Base-by-base conservation (phyloP, 1,140 invertebrate genomes). In the Harpegnathos saltator region DNA sequence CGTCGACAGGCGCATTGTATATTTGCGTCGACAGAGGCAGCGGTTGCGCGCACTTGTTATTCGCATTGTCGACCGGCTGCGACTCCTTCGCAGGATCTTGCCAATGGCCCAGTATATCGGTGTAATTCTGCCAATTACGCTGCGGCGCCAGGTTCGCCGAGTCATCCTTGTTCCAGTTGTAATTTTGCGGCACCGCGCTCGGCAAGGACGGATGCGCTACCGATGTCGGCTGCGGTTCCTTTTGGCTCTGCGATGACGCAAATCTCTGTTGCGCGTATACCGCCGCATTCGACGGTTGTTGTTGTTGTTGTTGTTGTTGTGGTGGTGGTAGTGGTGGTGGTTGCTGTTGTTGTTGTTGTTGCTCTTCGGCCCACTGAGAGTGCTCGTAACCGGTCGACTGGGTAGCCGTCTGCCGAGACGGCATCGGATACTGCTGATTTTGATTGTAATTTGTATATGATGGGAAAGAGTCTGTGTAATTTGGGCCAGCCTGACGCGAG, bases 61-160 rank as follows among this genome's bases (percentile, higher is more conserved):
- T 33, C 50, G 50, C 75, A 66, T 86, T 83, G 26, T 84, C 77
- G 14, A 83, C 68, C 56, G 58, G 75, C 17, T 88, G 72, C 19
- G 66, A 26, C n/a, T 91, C 89, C 4, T 91, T 89, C 9, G 66
- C 75, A 0, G 19, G 71, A 59, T 93, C 90, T 11, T 90, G 91
- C 92, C 91, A 92, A 68, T 90, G 89, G 0, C 66, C 81, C 7
- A 81, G 0, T 4, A 78, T 9, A 33, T 89, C 89, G 5, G 48
- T 26, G 3, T 92, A 91, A 85, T 90, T 92, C 58, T 91, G 90
- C 90, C 89, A 92, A 78, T 90, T 91, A 38, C 87, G 87, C 3
- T 71, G 59, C 15, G 58, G 12, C 7, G 82, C 14, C 63, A 84
- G 29, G 38, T 74, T 86, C 50, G 72, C 9, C 54, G 72, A 50